Percentiles rank a stretch among this genome's conserved stretches.
These are phyloP conservation scores for Cariama cristata DNA, from an alignment of 2,113 vertebrate species.

Conservation along the genomic window DNA sequence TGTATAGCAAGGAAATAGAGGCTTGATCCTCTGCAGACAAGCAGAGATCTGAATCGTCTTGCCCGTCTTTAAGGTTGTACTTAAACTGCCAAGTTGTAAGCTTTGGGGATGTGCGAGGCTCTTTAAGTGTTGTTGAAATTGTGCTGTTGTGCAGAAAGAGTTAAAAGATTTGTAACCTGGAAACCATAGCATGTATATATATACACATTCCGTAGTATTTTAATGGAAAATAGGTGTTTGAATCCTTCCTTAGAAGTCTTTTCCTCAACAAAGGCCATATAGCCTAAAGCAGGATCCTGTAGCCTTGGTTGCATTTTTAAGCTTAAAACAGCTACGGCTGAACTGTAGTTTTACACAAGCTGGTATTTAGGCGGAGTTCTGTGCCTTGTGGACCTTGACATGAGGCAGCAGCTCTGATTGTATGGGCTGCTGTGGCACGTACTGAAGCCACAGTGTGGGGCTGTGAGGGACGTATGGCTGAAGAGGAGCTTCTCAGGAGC, in stretches of 20 bases:
- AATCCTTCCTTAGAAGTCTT: background rate
- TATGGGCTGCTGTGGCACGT: accelerated
- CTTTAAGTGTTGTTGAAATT: background rate
- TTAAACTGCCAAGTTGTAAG: background rate
- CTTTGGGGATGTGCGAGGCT: background rate
- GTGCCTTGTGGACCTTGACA: too few species aligned
- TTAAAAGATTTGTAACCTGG: background rate
- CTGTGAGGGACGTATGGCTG: accelerated
- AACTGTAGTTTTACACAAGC: background rate
- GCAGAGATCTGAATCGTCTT: background rate
- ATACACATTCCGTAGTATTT: background rate
- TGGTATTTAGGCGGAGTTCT: accelerated
- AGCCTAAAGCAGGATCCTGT: background rate
- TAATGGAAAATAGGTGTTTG: background rate
- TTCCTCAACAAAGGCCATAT: background rate
- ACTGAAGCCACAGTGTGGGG: background rate
- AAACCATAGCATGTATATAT: background rate
- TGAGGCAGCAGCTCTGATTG: background rate
- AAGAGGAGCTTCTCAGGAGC: accelerated
- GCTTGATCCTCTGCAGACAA: background rate
- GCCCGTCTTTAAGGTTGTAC: background rate
- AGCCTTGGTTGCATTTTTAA: background rate
- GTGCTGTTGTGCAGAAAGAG: background rate
- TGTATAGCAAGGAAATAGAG: background rate
- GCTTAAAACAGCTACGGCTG: background rate